A percentile compares a stretch with the other conserved stretches of the same genome.
These are phyloP conservation scores for Muntiacus reevesi DNA, from an alignment of 2,113 vertebrate species.

Conservation along the genomic window DNA sequence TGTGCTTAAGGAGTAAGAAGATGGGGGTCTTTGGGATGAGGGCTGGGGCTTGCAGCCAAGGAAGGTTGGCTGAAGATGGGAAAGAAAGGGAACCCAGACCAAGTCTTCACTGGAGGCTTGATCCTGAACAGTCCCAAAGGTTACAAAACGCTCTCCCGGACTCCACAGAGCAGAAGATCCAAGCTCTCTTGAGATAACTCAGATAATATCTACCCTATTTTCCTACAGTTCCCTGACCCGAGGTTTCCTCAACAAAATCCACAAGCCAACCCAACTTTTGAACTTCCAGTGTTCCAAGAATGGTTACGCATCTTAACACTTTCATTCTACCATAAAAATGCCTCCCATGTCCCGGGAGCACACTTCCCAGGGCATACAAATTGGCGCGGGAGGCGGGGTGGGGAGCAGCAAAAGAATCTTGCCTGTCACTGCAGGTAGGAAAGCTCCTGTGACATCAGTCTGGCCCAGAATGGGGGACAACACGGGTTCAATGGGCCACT, in stretches of 20 bases:
- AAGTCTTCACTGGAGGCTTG: not conserved
- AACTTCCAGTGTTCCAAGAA: not conserved
- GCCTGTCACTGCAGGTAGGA: not conserved
- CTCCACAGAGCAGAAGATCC: not conserved
- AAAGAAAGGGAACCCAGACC: not conserved
- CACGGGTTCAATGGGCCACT: not conserved
- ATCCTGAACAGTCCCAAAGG: slow-evolving; percentile 12
- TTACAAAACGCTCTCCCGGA: not conserved
- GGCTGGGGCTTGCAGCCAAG: not conserved
- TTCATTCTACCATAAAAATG: not conserved
- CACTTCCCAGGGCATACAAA: not conserved
- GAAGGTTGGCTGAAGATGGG: not conserved
- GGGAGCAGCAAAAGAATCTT: not conserved
- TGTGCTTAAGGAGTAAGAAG: not conserved
- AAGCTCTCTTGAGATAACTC: not conserved
- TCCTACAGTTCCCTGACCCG: not conserved
- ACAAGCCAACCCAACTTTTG: not conserved
- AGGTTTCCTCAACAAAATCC: slow-evolving; percentile 3
- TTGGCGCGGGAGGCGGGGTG: not conserved
- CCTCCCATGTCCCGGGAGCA: not conserved
- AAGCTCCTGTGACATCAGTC: not conserved
- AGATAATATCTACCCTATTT: not conserved
- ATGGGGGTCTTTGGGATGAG: not conserved
- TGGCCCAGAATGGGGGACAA: not conserved
- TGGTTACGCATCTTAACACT: not conserved